Conservation (phyloP, 2,797 vertebrate genomes). For the Ara ararauna region DNA sequence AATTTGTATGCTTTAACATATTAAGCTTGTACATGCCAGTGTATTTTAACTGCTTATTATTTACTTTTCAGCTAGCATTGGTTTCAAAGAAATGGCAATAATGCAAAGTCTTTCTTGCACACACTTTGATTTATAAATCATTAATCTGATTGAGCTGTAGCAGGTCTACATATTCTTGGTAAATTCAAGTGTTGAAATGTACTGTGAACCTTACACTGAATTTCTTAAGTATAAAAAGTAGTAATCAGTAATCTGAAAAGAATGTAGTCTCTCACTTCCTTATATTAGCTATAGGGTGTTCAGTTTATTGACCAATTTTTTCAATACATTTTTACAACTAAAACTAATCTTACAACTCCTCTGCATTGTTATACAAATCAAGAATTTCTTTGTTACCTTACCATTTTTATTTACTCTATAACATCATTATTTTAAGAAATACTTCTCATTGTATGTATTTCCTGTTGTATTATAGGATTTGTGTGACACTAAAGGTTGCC, state of each 20-base stretch:
- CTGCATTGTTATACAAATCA: background rate
- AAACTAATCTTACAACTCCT: background rate
- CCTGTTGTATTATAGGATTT: background rate
- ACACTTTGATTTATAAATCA: background rate
- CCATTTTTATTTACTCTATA: background rate
- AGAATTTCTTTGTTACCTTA: background rate
- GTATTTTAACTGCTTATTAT: background rate
- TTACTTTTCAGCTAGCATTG: background rate
- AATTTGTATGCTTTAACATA: background rate
- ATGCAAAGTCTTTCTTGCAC: background rate
- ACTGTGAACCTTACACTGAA: background rate
- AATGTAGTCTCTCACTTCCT: background rate
- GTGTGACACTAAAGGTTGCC: background rate
- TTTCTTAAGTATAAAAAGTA: background rate
- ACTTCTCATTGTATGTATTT: background rate
- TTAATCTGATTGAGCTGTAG: background rate
- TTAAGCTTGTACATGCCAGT: background rate
- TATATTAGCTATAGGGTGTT: background rate
- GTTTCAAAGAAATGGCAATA: background rate
- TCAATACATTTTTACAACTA: background rate
- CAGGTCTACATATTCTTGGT: background rate
- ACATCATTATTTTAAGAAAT: background rate
- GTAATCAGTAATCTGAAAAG: background rate
- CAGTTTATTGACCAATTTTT: background rate
- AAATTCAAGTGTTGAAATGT: background rate